Evolutionary conservation across 1,140 invertebrate species (phyloP).

Genomic region (Camponotus vicinus): DNA sequence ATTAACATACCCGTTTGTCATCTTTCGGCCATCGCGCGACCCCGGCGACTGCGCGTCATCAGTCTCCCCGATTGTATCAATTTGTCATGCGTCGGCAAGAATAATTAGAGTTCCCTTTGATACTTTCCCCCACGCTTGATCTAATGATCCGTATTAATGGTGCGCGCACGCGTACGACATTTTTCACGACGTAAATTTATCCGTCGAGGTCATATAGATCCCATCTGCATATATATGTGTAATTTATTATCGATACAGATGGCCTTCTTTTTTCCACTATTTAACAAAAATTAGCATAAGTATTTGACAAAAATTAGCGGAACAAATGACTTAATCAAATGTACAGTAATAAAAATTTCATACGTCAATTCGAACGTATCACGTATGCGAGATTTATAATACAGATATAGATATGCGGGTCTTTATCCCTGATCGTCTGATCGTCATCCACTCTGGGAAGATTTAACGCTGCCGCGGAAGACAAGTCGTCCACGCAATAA

Average conservation of each 20-base stretch:
- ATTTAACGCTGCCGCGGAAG: conserved; percentile 62
- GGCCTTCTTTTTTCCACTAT: neutral
- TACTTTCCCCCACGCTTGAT: conserved; percentile 31
- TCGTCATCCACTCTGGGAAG: conserved; percentile 55
- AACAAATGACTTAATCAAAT: neutral
- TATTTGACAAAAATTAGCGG: neutral
- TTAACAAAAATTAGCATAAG: too few relatives aligned
- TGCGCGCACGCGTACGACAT: conserved; percentile 38
- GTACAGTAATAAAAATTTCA: neutral
- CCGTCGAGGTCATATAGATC: neutral
- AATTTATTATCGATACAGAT: neutral
- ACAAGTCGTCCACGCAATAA: conserved; percentile 67
- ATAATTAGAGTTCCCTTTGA: conserved; percentile 62
- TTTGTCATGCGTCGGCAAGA: conserved; percentile 39
- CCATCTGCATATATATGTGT: neutral
- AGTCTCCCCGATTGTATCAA: conserved; percentile 48
- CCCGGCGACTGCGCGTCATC: conserved; percentile 44
- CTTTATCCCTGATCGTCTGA: conserved; percentile 20
- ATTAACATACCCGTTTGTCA: conserved; percentile 64
- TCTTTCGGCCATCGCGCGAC: conserved; percentile 38
- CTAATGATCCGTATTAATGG: conserved; percentile 58
- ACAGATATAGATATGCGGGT: conserved; percentile 14
- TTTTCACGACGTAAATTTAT: conserved; percentile 38
- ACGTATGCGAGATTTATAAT: conserved; percentile 22
- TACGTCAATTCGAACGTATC: neutral